Evolutionary conservation across 2,888 invertebrate genomes (phyloP).

Genomic region (Scaptomyza cyrtandrae): DNA sequence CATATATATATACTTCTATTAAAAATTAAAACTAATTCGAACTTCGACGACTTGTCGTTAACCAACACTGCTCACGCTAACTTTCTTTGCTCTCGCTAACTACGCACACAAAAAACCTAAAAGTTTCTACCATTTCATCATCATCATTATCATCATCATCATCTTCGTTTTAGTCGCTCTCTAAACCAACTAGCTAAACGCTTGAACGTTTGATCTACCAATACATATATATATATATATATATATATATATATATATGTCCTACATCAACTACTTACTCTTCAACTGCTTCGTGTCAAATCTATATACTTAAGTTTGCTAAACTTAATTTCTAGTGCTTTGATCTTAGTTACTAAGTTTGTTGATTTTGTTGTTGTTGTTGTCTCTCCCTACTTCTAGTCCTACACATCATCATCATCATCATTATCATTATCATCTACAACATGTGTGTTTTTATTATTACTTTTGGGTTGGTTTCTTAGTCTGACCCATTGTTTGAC

Average conservation of each 20-base stretch:
- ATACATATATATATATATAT: slow-evolving; percentile 32
- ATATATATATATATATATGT: slow-evolving; percentile 43
- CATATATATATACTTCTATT: slow-evolving; percentile 7
- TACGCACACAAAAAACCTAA: slow-evolving; percentile 67
- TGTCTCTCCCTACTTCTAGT: slow-evolving; percentile 44
- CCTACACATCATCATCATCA: slow-evolving; percentile 27
- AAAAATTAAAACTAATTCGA: slow-evolving; percentile 54
- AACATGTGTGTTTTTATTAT: slow-evolving; percentile 27
- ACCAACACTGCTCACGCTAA: slow-evolving; percentile 40
- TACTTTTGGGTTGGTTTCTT: slow-evolving; percentile 13
- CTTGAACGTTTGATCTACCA: slow-evolving; percentile 45
- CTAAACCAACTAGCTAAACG: slow-evolving; percentile 47
- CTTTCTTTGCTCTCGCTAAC: slow-evolving; percentile 37
- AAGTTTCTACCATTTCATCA: slow-evolving; percentile 39
- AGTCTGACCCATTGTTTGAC: slow-evolving; percentile 33
- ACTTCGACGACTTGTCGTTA: slow-evolving; percentile 50
- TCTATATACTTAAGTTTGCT: slow-evolving; percentile 62
- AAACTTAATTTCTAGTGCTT: slow-evolving; percentile 68
- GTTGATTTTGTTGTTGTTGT: slow-evolving; percentile 34
- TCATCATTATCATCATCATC: slow-evolving; percentile 1
- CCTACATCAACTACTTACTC: slow-evolving; percentile 40
- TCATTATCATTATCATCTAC: slow-evolving; percentile 23
- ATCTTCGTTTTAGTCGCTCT: slow-evolving; percentile 14
- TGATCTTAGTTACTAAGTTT: slow-evolving; percentile 68
- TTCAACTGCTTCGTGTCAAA: slow-evolving; percentile 20